phyloP scores from a whole-genome alignment of 2,888 invertebrate species.

The Lepidochrysops patricia region DNA sequence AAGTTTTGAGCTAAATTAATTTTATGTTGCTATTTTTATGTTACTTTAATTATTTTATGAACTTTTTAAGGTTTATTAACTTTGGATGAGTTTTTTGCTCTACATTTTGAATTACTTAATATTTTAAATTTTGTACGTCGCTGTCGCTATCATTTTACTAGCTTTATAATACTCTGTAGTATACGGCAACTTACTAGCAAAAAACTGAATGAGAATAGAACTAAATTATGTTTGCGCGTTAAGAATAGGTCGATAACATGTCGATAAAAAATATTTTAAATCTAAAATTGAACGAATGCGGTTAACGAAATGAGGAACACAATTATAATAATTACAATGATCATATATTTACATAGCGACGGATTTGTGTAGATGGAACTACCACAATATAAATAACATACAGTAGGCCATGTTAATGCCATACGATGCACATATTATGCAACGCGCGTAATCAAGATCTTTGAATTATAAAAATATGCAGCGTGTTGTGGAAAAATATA shows the following conservation, averaged over 20 bases:
- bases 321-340: slow-evolving; percentile 4
- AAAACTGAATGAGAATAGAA: too few relatives aligned
- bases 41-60: not conserved
- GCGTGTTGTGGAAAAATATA: too few relatives aligned
- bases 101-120: too few relatives aligned
- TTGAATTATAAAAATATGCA: too few relatives aligned
- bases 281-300: not conserved
- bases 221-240: too few relatives aligned
- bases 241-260: not conserved
- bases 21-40: not conserved
- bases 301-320: not conserved
- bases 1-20: not conserved
- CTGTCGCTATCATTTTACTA: too few relatives aligned
- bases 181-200: too few relatives aligned
- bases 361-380: not conserved
- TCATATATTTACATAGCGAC: not conserved
- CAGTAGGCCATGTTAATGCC: too few relatives aligned
- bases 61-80: not conserved
- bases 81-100: not conserved
- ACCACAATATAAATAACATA: not conserved
- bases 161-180: too few relatives aligned
- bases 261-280: not conserved
- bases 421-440: too few relatives aligned
- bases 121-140: too few relatives aligned
- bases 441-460: too few relatives aligned